These are phyloP conservation scores for Eufriesea mexicana DNA, from an alignment of 1,140 invertebrate species.

Conservation along the genomic window DNA sequence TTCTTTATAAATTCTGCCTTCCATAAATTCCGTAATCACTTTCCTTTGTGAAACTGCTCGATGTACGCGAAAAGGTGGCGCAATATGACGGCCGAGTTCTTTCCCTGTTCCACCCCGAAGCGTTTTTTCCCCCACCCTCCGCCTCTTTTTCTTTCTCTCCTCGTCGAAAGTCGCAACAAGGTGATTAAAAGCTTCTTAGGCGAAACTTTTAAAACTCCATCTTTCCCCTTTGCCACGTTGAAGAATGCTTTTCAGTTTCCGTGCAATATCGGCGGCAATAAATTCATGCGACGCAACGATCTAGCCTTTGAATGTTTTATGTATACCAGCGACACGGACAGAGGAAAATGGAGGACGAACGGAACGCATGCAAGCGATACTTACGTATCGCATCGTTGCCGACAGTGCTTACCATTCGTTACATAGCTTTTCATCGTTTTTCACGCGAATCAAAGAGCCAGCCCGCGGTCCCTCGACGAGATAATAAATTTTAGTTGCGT, in stretches of 20 bases:
- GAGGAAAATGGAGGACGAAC: neutral
- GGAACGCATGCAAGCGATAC: neutral
- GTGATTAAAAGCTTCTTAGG: conserved; percentile 48
- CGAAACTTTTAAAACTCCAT: conserved; percentile 24
- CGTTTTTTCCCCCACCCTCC: neutral
- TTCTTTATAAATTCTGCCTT: conserved; percentile 23
- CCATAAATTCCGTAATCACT: conserved; percentile 33
- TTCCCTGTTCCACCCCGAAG: too few relatives aligned
- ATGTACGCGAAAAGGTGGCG: conserved; percentile 6
- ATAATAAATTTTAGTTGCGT: neutral
- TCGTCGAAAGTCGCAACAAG: conserved; percentile 11
- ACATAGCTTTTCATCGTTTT: neutral
- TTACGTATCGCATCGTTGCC: neutral
- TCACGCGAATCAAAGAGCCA: neutral
- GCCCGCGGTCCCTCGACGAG: neutral
- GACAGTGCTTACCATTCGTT: neutral
- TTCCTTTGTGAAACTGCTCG: conserved; percentile 31
- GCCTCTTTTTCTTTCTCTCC: neutral
- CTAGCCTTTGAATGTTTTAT: neutral
- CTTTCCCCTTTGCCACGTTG: neutral
- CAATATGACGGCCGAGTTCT: conserved; percentile 21
- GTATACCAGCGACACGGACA: neutral
- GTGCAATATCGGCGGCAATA: neutral
- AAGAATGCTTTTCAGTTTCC: conserved; percentile 14
- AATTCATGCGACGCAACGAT: conserved; percentile 29